Base-by-base conservation (phyloP, 2,888 invertebrate genomes). In the Deladenus siricidicola region DNA sequence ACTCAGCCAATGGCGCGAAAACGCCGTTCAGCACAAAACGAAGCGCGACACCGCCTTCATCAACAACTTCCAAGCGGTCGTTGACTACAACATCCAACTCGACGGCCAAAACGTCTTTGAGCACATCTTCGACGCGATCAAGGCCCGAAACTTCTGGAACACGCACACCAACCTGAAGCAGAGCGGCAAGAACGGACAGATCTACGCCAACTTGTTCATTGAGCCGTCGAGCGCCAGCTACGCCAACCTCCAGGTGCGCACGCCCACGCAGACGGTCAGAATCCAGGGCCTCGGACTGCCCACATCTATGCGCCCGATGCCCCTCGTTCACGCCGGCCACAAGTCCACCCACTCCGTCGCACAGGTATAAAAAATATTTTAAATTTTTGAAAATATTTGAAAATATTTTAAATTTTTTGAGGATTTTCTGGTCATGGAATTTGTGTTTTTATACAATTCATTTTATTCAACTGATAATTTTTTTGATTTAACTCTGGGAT, bases 11-110 rank as follows among this genome's bases (percentile, higher is more conserved):
- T n/a, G n/a, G n/a, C n/a, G n/a, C n/a, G n/a, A n/a, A n/a, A n/a
- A n/a, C n/a, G n/a, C n/a, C n/a, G n/a, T n/a, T n/a, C 39, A 34
- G 14, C 39, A 34, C 8, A 23, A 53, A 44, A n/a, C 29, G 44
- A 30, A 50, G 54, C 30, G 55, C n/a, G 44, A 30, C 42, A 56
- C 43, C 62, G 72, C 75, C 62, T 69, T 77, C 54, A 69, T 77
- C 65, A 76, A 75, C 65, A 69, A 74, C 65, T 70, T 64, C 61
- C 70, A 76, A 56, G 62, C 62, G 43, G 71, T 70, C 56, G 68
- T 47, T 30, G 56, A 57, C 34, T 70, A 72, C 66, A 34, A 34
- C 8, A 58, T 71, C 50, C 54, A 45, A 58, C 57, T 57, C 34
- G 58, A 58, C 47, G 63, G 64, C 52, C 61, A 69, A 52, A 55